phyloP scores from a whole-genome alignment of 2,888 invertebrate species.

The Agriotes lineatus region DNA sequence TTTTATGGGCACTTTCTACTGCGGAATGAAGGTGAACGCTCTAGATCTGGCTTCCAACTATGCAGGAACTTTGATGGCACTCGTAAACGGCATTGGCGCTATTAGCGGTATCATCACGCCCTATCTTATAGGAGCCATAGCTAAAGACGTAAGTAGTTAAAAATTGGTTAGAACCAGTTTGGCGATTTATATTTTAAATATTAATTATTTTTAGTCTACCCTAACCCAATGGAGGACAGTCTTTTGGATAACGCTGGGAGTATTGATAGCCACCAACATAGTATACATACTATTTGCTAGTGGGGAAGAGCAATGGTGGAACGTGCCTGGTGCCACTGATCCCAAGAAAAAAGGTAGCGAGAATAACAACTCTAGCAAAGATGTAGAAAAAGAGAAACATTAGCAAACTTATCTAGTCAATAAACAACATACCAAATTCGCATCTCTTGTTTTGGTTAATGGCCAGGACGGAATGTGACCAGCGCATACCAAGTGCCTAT shows the following conservation, averaged over 20 bases:
- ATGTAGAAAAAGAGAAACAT: background rate
- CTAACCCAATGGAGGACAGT: conserved; percentile 81
- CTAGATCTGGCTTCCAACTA: conserved; percentile 76
- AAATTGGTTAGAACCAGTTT: too few relatives aligned
- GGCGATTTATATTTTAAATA: background rate
- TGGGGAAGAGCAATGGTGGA: conserved; percentile 84
- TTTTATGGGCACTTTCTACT: conserved; percentile 79
- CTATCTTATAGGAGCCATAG: conserved; percentile 71
- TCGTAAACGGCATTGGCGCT: conserved; percentile 74
- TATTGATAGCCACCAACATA: conserved; percentile 76
- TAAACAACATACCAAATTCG: background rate
- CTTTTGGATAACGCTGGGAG: conserved; percentile 82
- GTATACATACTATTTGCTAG: conserved; percentile 79
- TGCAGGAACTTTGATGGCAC: conserved; percentile 74
- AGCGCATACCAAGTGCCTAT: too few relatives aligned
- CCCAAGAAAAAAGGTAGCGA: background rate
- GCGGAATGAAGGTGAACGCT: conserved; percentile 76
- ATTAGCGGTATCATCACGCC: conserved; percentile 74
- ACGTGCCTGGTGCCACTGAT: conserved; percentile 56
- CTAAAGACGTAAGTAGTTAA: conserved; percentile 72
- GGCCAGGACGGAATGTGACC: too few relatives aligned
- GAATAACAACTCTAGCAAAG: background rate
- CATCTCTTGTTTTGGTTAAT: too few relatives aligned
- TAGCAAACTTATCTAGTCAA: background rate
- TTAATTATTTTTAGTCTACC: conserved; percentile 69